These are phyloP conservation scores for Tenebrosternarchus preto DNA, from an alignment of 2,113 vertebrate genomes.

Conservation along the genomic window DNA sequence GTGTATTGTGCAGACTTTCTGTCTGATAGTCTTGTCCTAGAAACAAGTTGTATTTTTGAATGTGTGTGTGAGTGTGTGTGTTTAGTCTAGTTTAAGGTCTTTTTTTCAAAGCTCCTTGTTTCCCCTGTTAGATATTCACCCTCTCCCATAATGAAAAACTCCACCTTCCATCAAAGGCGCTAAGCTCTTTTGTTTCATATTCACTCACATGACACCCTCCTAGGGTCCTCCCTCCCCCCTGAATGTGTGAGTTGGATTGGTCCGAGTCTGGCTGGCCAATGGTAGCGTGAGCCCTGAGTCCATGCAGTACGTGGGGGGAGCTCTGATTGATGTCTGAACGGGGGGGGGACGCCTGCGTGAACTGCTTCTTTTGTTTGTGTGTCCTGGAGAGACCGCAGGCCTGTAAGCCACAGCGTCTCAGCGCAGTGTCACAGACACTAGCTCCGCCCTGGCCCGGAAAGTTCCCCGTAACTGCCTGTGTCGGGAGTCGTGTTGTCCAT, in stretches of 20 bases:
- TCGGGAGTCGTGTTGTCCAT: not conserved
- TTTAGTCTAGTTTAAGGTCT: conserved; percentile 42
- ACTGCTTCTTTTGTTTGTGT: conserved; percentile 53
- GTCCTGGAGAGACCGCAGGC: no score
- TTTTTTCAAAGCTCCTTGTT: no score
- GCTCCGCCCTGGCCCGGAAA: not conserved
- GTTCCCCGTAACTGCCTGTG: not conserved
- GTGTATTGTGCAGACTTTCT: not conserved
- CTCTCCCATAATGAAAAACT: no score
- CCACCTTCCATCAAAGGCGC: no score
- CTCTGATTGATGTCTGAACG: conserved; percentile 60
- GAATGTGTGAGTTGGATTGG: not conserved
- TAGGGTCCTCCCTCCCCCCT: not conserved
- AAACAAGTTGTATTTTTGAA: conserved; percentile 14
- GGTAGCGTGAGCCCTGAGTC: conserved; percentile 13
- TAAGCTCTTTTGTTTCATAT: not conserved
- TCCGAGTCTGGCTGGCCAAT: not conserved
- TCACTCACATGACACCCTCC: not conserved
- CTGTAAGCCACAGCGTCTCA: not conserved
- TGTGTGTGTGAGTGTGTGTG: conserved; percentile 25
- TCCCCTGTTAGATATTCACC: no score
- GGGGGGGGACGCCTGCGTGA: conserved; percentile 50
- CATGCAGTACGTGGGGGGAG: conserved; percentile 28
- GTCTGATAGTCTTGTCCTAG: not conserved
- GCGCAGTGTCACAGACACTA: no score